Conservation (phyloP, 2,888 invertebrate genomes). For the Tineola bisselliella region DNA sequence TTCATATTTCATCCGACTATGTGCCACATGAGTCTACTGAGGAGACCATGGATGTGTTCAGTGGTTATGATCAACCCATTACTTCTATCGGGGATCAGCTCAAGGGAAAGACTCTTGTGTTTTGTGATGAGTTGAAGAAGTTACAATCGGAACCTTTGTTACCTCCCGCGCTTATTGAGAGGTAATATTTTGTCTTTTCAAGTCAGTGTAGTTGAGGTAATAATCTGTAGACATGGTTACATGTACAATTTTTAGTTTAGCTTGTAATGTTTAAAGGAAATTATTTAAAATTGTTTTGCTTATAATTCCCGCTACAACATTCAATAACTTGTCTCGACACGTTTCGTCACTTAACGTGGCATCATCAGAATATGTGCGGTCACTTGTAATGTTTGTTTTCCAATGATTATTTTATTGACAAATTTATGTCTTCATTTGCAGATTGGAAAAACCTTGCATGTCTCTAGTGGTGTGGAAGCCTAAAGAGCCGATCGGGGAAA, state of each 20-base stretch:
- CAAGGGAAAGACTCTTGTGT: conserved; percentile 64
- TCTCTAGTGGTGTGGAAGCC: conserved; percentile 86
- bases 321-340: too few relatives aligned
- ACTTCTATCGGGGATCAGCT: conserved; percentile 35
- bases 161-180: conserved; percentile 72
- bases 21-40: conserved; percentile 36
- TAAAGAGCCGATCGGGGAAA: conserved; percentile 60
- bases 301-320: too few relatives aligned
- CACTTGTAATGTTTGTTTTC: too few relatives aligned
- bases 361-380: too few relatives aligned
- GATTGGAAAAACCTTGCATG: conserved; percentile 77
- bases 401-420: too few relatives aligned
- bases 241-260: too few relatives aligned
- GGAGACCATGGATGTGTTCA: conserved; percentile 40
- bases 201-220: too few relatives aligned
- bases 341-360: too few relatives aligned
- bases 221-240: too few relatives aligned
- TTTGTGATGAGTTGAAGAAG: conserved; percentile 78
- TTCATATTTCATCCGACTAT: conserved; percentile 74
- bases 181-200: conserved; percentile 37
- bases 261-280: too few relatives aligned
- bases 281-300: too few relatives aligned
- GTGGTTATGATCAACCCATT: conserved; percentile 19
- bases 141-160: conserved; percentile 72
- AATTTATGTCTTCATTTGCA: too few relatives aligned